phyloP scores from a whole-genome alignment of 64 coral and sea anemone genomes.

The Stylophora pistillata region DNA sequence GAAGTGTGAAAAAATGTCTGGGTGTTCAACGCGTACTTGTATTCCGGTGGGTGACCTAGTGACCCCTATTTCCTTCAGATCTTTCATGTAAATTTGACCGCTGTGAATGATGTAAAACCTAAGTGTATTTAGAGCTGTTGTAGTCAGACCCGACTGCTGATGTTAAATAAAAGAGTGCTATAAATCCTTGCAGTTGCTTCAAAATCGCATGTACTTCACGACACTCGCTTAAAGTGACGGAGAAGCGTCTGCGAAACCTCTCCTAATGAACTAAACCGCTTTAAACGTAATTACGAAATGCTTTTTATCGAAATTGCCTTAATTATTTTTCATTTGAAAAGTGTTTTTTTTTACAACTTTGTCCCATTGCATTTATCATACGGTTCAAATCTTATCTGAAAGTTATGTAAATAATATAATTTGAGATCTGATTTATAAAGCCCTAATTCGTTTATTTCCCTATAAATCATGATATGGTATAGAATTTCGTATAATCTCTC shows the following conservation, averaged over 20 bases:
- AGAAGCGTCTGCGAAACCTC: too few relatives aligned
- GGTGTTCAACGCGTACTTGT: background rate
- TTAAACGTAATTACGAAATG: too few relatives aligned
- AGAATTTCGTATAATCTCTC: background rate
- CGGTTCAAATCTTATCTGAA: too few relatives aligned
- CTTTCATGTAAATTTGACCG: background rate
- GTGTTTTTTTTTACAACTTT: too few relatives aligned
- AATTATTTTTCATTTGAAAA: too few relatives aligned
- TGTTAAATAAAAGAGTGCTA: background rate
- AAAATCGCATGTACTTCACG: background rate
- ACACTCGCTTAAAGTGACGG: too few relatives aligned
- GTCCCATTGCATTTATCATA: too few relatives aligned
- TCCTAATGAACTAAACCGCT: too few relatives aligned
- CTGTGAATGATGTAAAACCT: background rate
- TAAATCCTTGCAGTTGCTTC: background rate
- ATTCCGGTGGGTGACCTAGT: background rate
- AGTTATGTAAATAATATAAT: background rate
- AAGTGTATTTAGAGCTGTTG: background rate
- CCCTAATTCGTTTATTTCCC: background rate
- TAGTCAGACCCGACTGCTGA: background rate
- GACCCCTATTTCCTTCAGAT: background rate
- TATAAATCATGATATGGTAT: background rate
- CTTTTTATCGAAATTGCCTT: too few relatives aligned
- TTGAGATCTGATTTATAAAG: background rate
- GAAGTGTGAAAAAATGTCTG: background rate